Percentiles rank a stretch among this genome's conserved stretches.
Evolutionary conservation across 1,140 invertebrate genomes (phyloP).

Genomic region (Colletes latitarsis): DNA sequence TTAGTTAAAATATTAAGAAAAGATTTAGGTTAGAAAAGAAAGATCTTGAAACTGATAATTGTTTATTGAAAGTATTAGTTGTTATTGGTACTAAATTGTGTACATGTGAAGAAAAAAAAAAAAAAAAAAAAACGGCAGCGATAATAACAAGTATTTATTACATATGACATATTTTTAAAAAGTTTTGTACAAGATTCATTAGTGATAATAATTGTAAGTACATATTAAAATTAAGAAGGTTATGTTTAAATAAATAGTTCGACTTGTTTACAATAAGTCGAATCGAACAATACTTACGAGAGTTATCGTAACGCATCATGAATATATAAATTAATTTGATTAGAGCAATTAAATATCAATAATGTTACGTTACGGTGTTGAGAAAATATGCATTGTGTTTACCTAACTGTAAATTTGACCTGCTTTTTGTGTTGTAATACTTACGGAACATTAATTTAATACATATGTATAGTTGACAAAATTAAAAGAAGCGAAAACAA

Average conservation of each 20-base stretch:
- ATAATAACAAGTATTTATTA: not conserved
- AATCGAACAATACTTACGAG: constrained; percentile 19
- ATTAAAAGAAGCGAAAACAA: not conserved
- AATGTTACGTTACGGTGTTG: not conserved
- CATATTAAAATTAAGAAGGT: constrained; percentile 1
- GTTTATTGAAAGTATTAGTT: not conserved
- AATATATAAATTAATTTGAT: not conserved
- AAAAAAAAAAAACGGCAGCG: not conserved
- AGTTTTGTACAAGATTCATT: not conserved
- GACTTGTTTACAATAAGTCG: not conserved
- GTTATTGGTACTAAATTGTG: not conserved
- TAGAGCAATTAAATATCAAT: not conserved
- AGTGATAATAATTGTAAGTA: constrained; percentile 11
- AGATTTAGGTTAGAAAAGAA: not conserved
- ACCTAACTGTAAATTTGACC: constrained; percentile 36
- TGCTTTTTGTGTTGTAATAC: not conserved
- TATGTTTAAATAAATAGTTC: not conserved
- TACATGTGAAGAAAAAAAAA: not conserved
- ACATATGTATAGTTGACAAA: not conserved
- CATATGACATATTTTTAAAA: not conserved
- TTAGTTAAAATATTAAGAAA: constrained; percentile 1
- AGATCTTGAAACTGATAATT: not conserved
- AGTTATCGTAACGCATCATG: constrained; percentile 35
- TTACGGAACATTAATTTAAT: not conserved
- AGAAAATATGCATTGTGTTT: not conserved